Evolutionary conservation across 2,113 vertebrate genomes (phyloP).

Genomic region (Grantiella picta): DNA sequence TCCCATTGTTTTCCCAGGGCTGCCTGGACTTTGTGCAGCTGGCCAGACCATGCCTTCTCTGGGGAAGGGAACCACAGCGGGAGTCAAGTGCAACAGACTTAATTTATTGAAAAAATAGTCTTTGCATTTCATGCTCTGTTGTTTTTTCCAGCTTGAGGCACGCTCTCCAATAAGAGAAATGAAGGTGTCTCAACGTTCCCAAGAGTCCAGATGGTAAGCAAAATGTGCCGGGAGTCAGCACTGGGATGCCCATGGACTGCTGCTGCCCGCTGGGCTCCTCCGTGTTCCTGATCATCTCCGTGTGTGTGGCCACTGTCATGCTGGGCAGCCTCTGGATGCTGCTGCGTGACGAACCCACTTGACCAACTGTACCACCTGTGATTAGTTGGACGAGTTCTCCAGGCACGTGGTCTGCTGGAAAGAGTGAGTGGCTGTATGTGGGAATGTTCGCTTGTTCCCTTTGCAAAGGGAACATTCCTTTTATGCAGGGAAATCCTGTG

Average conservation of each 20-base stretch:
- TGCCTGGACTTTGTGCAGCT: slow-evolving; percentile 49
- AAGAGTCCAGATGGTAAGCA: slow-evolving; percentile 64
- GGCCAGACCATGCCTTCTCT: slow-evolving; percentile 22
- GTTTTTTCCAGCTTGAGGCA: slow-evolving; percentile 62
- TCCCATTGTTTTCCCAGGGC: slow-evolving; percentile 46
- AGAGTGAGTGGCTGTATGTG: neutral
- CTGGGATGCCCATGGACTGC: neutral
- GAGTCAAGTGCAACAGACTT: slow-evolving; percentile 54
- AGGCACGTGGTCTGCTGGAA: neutral
- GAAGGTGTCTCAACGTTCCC: slow-evolving; percentile 58
- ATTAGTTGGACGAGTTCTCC: neutral
- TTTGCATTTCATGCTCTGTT: slow-evolving; percentile 58
- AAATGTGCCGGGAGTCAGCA: neutral
- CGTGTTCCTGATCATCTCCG: neutral
- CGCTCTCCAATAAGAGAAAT: slow-evolving; percentile 55
- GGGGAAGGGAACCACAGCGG: slow-evolving; percentile 20
- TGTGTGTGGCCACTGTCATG: neutral
- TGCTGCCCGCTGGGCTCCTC: neutral
- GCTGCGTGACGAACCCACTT: neutral
- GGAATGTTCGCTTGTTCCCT: neutral
- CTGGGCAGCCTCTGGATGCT: neutral
- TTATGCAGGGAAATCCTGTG: neutral
- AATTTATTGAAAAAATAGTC: slow-evolving; percentile 40
- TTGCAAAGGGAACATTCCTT: neutral
- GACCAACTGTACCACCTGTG: neutral